Evolutionary conservation across 2,888 invertebrate genomes (phyloP).

Genomic region (Tachystola acroxantha): DNA sequence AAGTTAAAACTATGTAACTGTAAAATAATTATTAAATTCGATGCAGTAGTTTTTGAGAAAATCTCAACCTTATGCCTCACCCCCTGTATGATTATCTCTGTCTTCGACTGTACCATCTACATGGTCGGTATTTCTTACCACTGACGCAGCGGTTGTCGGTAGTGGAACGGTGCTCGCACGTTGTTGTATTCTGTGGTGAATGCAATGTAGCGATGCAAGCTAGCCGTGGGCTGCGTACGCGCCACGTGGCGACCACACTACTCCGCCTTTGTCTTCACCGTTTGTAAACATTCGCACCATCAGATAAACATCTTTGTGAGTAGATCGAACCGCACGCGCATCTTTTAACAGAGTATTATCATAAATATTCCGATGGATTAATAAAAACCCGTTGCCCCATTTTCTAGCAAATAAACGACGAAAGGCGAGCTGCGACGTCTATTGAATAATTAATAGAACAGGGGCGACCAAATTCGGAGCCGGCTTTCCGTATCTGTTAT

Average conservation of each 20-base stretch:
- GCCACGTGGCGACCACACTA: constrained; percentile 22
- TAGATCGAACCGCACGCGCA: constrained; percentile 17
- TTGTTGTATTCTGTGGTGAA: constrained; percentile 16
- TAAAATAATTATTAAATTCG: too few relatives aligned
- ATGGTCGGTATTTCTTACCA: constrained; percentile 13
- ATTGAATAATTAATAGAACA: constrained; percentile 62
- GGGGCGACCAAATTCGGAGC: constrained; percentile 45
- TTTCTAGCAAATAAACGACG: constrained; percentile 27
- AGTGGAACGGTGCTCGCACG: constrained; percentile 12
- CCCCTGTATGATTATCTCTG: too few relatives aligned
- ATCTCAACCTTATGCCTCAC: too few relatives aligned
- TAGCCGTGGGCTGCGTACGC: constrained; percentile 12
- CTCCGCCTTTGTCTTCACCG: constrained; percentile 11
- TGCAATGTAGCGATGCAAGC: background rate
- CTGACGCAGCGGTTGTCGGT: constrained; percentile 19
- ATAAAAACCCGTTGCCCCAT: constrained; percentile 47
- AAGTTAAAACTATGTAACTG: too few relatives aligned
- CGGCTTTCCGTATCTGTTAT: constrained; percentile 26
- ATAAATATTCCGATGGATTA: constrained; percentile 37
- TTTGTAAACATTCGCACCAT: constrained; percentile 49
- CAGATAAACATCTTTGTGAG: constrained; percentile 49
- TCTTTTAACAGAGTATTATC: constrained; percentile 5
- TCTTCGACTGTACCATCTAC: background rate
- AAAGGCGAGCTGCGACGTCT: constrained; percentile 36
- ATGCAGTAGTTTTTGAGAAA: too few relatives aligned